These are phyloP conservation scores for Tethea ocularis DNA, from an alignment of 2,888 invertebrate species.

Conservation along the genomic window DNA sequence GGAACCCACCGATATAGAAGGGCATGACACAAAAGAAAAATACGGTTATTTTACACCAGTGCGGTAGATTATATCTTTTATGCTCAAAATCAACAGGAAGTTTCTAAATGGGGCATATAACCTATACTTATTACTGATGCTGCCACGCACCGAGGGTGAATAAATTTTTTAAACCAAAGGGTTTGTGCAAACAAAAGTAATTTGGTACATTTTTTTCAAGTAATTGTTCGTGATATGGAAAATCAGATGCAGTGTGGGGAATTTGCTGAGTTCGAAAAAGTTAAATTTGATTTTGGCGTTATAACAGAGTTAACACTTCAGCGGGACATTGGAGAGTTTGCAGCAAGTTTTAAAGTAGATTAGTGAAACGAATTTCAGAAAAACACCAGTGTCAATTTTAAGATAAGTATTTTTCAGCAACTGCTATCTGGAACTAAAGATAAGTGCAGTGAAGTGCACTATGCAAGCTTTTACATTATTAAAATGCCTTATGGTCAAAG, in stretches of 20 bases:
- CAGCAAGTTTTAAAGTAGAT: slow-evolving; percentile 59
- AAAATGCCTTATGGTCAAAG: too few species aligned
- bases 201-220: slow-evolving; percentile 45
- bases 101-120: slow-evolving; percentile 83
- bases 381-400: neutral
- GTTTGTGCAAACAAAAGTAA: slow-evolving; percentile 69
- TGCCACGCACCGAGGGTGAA: slow-evolving; percentile 69
- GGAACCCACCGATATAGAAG: slow-evolving; percentile 61
- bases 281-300: slow-evolving; percentile 62
- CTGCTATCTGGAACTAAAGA: neutral
- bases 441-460: too few species aligned
- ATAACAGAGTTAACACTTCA: slow-evolving; percentile 58
- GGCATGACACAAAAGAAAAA: slow-evolving; percentile 81
- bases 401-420: neutral
- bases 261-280: slow-evolving; percentile 52
- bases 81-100: slow-evolving; percentile 83
- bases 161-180: slow-evolving; percentile 77
- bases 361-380: slow-evolving; percentile 45
- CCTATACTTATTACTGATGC: slow-evolving; percentile 82
- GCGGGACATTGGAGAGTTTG: slow-evolving; percentile 49
- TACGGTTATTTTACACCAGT: slow-evolving; percentile 82
- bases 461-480: too few species aligned
- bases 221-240: slow-evolving; percentile 52
- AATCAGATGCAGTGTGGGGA: slow-evolving; percentile 31
- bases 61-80: slow-evolving; percentile 83